These are phyloP conservation scores for Colius striatus DNA, from an alignment of 2,113 vertebrate genomes.

Conservation along the genomic window DNA sequence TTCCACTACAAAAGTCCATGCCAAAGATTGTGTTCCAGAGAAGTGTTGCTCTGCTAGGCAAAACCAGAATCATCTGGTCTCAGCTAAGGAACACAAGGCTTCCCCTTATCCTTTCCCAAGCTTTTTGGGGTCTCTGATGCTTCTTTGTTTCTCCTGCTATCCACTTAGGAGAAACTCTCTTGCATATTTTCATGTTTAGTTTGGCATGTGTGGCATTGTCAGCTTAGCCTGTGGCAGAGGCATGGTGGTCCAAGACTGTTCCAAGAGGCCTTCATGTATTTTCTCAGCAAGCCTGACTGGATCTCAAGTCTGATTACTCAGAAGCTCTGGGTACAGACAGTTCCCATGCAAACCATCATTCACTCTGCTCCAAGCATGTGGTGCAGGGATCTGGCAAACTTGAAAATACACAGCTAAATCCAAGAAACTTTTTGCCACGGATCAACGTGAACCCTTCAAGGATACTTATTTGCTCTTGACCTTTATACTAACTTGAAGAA, in stretches of 20 bases:
- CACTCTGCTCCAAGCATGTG: neutral
- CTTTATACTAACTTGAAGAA: slow-evolving; percentile 8
- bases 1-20: neutral
- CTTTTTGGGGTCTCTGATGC: neutral
- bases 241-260: neutral
- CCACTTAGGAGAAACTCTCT: neutral
- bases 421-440: neutral
- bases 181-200: neutral
- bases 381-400: neutral
- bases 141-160: neutral
- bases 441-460: neutral
- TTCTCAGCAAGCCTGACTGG: neutral
- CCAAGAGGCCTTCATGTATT: neutral
- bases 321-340: neutral
- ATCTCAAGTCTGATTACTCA: neutral
- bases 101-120: neutral
- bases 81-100: neutral
- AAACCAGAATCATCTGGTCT: neutral
- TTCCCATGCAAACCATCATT: neutral
- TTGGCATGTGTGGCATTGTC: neutral
- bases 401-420: neutral
- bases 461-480: neutral
- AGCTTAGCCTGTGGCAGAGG: neutral
- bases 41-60: neutral
- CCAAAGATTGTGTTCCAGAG: neutral